Evolutionary conservation across 2,113 vertebrate species (phyloP).

Genomic region (Gymnorhina tibicen): DNA sequence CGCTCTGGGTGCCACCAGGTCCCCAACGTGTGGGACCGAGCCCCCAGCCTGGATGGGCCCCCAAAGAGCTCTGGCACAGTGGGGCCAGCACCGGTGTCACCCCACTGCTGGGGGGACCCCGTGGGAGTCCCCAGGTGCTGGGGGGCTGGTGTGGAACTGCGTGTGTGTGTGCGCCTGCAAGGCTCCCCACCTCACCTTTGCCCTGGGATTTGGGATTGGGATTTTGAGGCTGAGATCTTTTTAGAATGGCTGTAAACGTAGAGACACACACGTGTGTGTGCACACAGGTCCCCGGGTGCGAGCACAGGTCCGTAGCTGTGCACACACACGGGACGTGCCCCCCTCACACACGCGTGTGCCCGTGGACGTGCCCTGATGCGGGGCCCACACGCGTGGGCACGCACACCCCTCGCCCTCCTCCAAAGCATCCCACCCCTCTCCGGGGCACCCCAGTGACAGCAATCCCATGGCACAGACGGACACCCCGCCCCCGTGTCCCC

Average conservation of each 20-base stretch:
- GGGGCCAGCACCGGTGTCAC: neutral
- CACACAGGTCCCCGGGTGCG: fast-evolving
- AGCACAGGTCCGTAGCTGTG: fast-evolving
- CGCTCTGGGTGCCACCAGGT: fast-evolving
- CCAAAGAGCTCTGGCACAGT: fast-evolving
- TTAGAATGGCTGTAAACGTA: fast-evolving
- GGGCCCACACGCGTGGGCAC: fast-evolving
- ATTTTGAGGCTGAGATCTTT: neutral
- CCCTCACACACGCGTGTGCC: neutral
- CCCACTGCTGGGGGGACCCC: fast-evolving
- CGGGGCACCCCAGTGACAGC: fast-evolving
- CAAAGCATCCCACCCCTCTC: neutral
- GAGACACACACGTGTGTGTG: fast-evolving
- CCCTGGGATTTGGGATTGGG: neutral
- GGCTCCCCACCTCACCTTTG: neutral
- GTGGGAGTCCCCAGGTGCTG: fast-evolving
- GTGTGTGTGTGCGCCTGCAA: neutral
- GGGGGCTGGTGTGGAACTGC: fast-evolving
- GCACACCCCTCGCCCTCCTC: neutral
- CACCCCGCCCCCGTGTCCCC: fast-evolving
- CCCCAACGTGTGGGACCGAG: fast-evolving
- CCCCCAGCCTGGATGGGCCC: neutral
- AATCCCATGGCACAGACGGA: fast-evolving
- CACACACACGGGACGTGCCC: fast-evolving
- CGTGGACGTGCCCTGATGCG: fast-evolving